A percentile compares a stretch with the other conserved stretches of the same genome.
phyloP scores from a whole-genome alignment of 1,140 invertebrate species.

The Scaptomyza graminum region DNA sequence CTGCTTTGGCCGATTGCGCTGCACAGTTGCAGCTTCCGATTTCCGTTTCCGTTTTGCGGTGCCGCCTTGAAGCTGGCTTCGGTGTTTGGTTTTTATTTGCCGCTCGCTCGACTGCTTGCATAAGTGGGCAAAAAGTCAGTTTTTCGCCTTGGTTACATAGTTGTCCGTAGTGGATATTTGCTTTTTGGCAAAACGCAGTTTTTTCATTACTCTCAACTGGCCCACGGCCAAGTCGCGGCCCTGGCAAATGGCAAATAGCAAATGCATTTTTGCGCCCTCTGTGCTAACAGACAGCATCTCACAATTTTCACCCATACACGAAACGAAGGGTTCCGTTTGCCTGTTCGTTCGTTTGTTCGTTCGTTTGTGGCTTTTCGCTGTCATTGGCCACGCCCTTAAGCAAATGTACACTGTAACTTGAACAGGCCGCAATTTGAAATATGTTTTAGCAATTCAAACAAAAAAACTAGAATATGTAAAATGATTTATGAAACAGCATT shows the following conservation, averaged over 20 bases:
- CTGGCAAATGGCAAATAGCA: slow-evolving; percentile 68
- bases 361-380: slow-evolving; percentile 39
- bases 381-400: slow-evolving; percentile 62
- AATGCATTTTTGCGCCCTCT: slow-evolving; percentile 64
- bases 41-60: slow-evolving; percentile 79
- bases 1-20: slow-evolving; percentile 47
- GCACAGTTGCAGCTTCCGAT: slow-evolving; percentile 80
- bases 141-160: slow-evolving; percentile 59
- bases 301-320: slow-evolving; percentile 23
- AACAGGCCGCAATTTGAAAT: slow-evolving; percentile 57
- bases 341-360: slow-evolving; percentile 45
- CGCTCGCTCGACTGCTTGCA: slow-evolving; percentile 71
- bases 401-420: slow-evolving; percentile 37
- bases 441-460: slow-evolving; percentile 76
- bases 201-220: slow-evolving; percentile 78
- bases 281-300: slow-evolving; percentile 49
- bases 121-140: slow-evolving; percentile 72
- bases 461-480: slow-evolving; percentile 36
- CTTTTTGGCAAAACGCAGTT: slow-evolving; percentile 77
- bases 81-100: slow-evolving; percentile 73
- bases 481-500: slow-evolving; percentile 77
- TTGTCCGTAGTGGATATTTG: slow-evolving; percentile 50
- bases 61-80: slow-evolving; percentile 69
- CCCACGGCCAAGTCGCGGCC: slow-evolving; percentile 58
- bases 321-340: slow-evolving; percentile 35